A percentile compares a stretch with the other conserved stretches of the same genome.
Conservation (phyloP, 2,113 vertebrate species). For the Bothrops jararaca region DNA sequence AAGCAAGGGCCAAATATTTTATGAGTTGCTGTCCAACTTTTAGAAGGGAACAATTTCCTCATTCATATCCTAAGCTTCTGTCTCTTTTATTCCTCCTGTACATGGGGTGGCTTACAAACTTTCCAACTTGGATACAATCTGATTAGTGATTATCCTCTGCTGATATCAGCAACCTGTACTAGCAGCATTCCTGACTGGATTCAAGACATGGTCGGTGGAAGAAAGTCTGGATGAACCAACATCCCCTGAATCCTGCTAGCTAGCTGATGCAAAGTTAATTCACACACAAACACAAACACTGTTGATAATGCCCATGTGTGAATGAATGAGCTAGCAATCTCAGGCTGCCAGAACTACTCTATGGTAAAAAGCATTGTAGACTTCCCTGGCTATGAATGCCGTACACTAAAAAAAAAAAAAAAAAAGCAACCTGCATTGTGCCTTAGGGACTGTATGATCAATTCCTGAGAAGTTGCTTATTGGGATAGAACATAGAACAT, state of each 20-base stretch:
- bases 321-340: background rate
- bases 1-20: background rate
- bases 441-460: background rate
- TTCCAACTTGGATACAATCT: background rate
- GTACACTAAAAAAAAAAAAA: background rate
- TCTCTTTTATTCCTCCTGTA: background rate
- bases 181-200: background rate
- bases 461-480: background rate
- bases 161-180: background rate
- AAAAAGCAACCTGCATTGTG: too few species aligned
- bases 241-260: background rate
- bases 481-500: background rate
- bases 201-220: fast-evolving
- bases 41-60: background rate
- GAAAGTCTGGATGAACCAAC: background rate
- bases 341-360: too few species aligned
- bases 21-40: background rate
- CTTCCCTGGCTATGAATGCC: background rate
- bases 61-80: background rate
- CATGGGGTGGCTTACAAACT: background rate
- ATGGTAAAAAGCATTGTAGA: background rate
- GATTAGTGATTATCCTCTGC: background rate
- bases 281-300: too few species aligned
- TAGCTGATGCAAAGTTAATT: background rate
- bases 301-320: background rate